Evolutionary conservation across 2,113 vertebrate genomes (phyloP), one percentile per base, ranked within the genome.

Genomic region (Sylvia atricapilla): DNA sequence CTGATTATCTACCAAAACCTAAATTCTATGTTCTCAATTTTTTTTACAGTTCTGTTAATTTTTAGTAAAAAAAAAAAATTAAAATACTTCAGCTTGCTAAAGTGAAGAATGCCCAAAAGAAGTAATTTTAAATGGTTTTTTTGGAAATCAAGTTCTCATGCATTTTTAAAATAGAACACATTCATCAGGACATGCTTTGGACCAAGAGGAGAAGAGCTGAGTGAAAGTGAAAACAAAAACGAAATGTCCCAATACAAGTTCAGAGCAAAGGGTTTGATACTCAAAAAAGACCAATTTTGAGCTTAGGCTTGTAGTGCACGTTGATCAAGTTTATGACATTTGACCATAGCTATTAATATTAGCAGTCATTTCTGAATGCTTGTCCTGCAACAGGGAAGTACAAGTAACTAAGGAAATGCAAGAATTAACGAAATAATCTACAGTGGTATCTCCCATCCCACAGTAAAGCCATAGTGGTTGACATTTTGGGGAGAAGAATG

Each of bases 21-120:
- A 68, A 94, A 52, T 82, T 95, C 62, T 93, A 25, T 90, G 24
- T 92, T 97, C 77, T 60, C 49, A 39, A 60, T 94, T 94, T 64
- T 84, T 63, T 91, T 94, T 82, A 81, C 23, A 70, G 15, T 95
- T 91, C 92, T 87, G 18, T 78, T 89, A 70, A 52, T 35, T 85
- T 75, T 94, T 91, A 89, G 75, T 64, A 78, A 18, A 50, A 39
- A 84, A 27, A 87, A 47, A 63, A 11, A 37, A 70, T 55, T 76
- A 35, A 93, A 87, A 55, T 60, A 37, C 39, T 81, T 85, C 62
- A 77, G 27, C 31, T 92, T 77, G 44, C 50, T 37, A 43, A 93
- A 77, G 13, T 28, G 44, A 84, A n/a, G n/a, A n/a, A n/a, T n/a
- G n/a, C n/a, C n/a, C n/a, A n/a, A n/a, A n/a, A n/a, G n/a, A n/a